Base-by-base conservation (phyloP, 2,888 invertebrate genomes). In the Fragum whitleyi region DNA sequence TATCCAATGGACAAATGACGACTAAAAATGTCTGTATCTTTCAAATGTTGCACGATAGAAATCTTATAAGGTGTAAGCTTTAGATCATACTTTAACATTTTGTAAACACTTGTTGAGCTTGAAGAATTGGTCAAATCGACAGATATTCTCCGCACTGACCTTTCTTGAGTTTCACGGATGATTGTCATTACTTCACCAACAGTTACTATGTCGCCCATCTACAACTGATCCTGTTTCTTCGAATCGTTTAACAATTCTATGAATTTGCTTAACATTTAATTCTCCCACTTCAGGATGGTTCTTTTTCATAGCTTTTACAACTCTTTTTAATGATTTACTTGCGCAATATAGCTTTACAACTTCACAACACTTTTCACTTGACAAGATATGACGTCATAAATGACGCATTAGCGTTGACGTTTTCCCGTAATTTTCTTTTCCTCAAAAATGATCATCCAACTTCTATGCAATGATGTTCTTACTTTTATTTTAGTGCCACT, bases 11-110 rank as follows among this genome's bases (percentile, higher is more conserved):
- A 53, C 74, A 67, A 65, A 74, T 28, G 51, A n/a, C 23, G 21
- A 39, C 29, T 47, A 28, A 11, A 9, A 62, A 77, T 62, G 39
- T 77, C 77, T 3, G 36, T 26, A 9, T 71, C 55, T 42, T 77
- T 77, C 21, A 61, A 42, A 28, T 61, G 77, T 57, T 77, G 77
- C 77, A 70, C 61, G 6, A 70, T 62, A 1, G 70, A 77, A n/a
- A 77, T 61, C 11, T 21, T 77, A 28, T 71, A 77, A 29, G 72
- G 57, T 2, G n/a, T 42, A 1, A 65, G 39, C 21, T 65, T 65
- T 47, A 77, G 65, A 21, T 77, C 77, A 57, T 53, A 72, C 26
- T 32, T 61, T 26, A 71, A 47, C 71, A 77, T 72, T 29, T 65
- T 71, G 29, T 68, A 70, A 1, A 77, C 77, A 55, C 71, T 72